Evolutionary conservation across 2,113 vertebrate species (phyloP), one percentile per base, ranked within the genome.

Genomic region (Sakesphorus luctuosus): DNA sequence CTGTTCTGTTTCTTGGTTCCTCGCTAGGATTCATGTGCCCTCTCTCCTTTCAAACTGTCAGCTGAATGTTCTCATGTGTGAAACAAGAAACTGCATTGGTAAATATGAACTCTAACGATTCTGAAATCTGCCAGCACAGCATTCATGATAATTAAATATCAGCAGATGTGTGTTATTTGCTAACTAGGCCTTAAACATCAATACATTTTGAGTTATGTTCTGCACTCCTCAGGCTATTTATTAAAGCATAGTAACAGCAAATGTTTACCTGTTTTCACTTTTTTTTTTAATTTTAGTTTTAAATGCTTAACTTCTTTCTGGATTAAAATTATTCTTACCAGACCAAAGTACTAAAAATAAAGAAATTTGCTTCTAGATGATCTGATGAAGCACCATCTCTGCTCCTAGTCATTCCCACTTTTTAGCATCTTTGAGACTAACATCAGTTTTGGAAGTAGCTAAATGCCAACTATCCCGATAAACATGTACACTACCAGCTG

Each of bases 401-500:
- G 52, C 85, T 95, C 94, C 90, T 81, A 92, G 61, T 94, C 84
- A 95, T 88, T 50, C 92, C 87, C 43, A 66, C 81, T 97, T 96
- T 97, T 97, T 96, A 97, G 95, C 91, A 88, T 98, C 96, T 97
- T 98, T 91, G 84, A 97, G 97, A 95, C 96, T 98, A 97, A 96
- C 97, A 97, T 88, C 96, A 97, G 97, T 97, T 98, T 97, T 97
- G 97, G 97, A 98, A 94, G 95, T 95, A 97, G 93, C 83, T 97
- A 98, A 98, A 98, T 98, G 97, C 97, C 97, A 98, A 85, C 96
- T 96, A 97, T 97, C 97, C 98, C 97, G 95, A 97, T 97, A 98
- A 98, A 98, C 98, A 98, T 98, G 97, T 96, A 94, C 96, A 96
- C 88, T 96, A 98, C 98, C 98, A 98, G 98, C 98, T 99, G 98